Percentiles rank a stretch among this genome's conserved stretches.
Conservation (phyloP, 2,888 invertebrate species). For the Tineola bisselliella region DNA sequence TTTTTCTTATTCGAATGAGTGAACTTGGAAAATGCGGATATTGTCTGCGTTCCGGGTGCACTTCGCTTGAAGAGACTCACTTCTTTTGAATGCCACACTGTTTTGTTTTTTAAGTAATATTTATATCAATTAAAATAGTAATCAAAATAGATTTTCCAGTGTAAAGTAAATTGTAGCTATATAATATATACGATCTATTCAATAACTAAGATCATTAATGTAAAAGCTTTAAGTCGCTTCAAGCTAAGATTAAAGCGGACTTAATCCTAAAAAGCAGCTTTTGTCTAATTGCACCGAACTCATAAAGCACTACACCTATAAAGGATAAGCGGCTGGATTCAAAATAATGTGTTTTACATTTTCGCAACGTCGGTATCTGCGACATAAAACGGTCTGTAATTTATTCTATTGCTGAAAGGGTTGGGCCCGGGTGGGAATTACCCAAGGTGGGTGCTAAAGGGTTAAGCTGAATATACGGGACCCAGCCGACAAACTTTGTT, state of each 20-base stretch:
- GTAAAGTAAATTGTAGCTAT: slow-evolving; percentile 21
- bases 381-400: slow-evolving; percentile 67
- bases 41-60: slow-evolving; percentile 23
- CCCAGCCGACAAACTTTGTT: slow-evolving; percentile 63
- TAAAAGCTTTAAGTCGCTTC: slow-evolving; percentile 39
- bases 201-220: slow-evolving; percentile 45
- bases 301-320: slow-evolving; percentile 62
- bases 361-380: slow-evolving; percentile 62
- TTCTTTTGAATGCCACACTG: slow-evolving; percentile 5
- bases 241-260: slow-evolving; percentile 32
- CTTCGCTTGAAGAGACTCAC: slow-evolving; percentile 5
- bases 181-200: slow-evolving; percentile 22
- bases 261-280: slow-evolving; percentile 58
- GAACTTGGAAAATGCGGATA: slow-evolving; percentile 27
- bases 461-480: slow-evolving; percentile 67
- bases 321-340: slow-evolving; percentile 65
- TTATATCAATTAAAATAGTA: too few species aligned
- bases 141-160: neutral
- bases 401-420: slow-evolving; percentile 70
- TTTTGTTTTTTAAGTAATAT: neutral
- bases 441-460: slow-evolving; percentile 69
- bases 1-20: slow-evolving; percentile 18
- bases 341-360: slow-evolving; percentile 67
- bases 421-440: slow-evolving; percentile 66
- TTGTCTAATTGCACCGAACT: slow-evolving; percentile 58